These are phyloP conservation scores for Crax fasciolata DNA, from an alignment of 2,797 vertebrate species.

Conservation along the genomic window DNA sequence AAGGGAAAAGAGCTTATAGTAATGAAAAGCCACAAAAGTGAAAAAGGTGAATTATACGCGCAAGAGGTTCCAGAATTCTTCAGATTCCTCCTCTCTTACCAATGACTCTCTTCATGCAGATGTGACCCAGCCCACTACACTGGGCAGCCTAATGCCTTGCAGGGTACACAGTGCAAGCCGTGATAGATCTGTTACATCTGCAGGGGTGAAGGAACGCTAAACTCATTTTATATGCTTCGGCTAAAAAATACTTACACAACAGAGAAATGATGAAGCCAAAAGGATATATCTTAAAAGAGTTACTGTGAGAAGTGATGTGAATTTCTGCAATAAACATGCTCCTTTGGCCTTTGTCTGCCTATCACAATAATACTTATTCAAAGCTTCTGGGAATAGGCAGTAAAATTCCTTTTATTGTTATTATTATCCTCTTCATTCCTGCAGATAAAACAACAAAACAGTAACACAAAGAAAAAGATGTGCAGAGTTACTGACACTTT, in stretches of 20 bases:
- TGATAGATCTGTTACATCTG: not conserved
- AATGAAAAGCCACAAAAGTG: not conserved
- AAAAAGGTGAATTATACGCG: not conserved
- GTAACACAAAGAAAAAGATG: not conserved
- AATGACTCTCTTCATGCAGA: not conserved
- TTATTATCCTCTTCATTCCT: not conserved
- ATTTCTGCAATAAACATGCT: not conserved
- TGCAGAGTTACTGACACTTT: not conserved
- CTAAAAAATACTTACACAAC: not conserved
- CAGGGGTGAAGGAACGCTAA: conserved; percentile 1
- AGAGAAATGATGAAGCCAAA: conserved; percentile 1
- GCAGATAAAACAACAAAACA: not conserved
- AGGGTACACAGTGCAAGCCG: not conserved
- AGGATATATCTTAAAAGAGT: conserved; percentile 2
- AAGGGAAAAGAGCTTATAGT: not conserved
- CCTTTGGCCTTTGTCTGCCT: not conserved
- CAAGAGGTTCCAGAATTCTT: not conserved
- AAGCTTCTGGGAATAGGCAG: not conserved
- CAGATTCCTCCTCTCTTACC: not conserved
- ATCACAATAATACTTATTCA: not conserved
- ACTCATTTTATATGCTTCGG: not conserved
- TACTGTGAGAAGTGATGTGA: not conserved
- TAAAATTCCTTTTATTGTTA: not conserved
- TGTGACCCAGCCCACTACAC: not conserved
- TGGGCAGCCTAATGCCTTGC: not conserved